Conservation (phyloP, 2,888 invertebrate genomes). For the Nomada ruficornis region DNA sequence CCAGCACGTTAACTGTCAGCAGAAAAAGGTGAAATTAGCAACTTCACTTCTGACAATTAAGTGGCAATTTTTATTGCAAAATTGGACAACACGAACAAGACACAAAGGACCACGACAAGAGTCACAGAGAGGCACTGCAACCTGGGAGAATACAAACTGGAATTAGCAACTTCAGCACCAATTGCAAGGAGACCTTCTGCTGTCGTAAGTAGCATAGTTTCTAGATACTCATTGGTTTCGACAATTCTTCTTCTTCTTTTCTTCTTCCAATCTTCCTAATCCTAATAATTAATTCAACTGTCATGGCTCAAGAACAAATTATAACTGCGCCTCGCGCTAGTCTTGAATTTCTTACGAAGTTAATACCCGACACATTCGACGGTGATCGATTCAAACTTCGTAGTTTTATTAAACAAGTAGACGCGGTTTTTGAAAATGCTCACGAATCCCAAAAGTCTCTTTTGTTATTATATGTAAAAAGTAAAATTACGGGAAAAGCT, state of each 20-base stretch:
- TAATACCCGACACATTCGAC: no score
- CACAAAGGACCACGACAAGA: neutral
- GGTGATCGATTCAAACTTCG: no score
- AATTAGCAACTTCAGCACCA: constrained; percentile 16
- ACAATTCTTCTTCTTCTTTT: constrained; percentile 6
- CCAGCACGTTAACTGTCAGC: neutral
- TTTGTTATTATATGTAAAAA: no score
- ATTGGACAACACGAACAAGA: constrained; percentile 9
- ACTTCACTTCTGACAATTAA: constrained; percentile 13
- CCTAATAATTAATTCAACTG: no score
- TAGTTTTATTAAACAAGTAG: no score
- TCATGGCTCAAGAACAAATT: no score
- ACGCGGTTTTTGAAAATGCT: no score
- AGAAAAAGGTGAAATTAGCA: constrained; percentile 9
- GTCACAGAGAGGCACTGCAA: neutral
- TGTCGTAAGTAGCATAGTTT: constrained; percentile 9
- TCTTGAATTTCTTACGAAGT: no score
- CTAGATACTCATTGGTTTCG: constrained; percentile 4
- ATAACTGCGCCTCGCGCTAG: no score
- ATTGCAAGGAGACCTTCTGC: neutral
- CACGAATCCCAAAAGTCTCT: no score
- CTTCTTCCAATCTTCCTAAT: no score
- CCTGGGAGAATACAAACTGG: constrained; percentile 5
- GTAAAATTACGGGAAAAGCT: no score
- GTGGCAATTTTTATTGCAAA: constrained; percentile 6